Conservation (phyloP, 1,140 invertebrate genomes). For the Phymorhynchus buccinoides region DNA sequence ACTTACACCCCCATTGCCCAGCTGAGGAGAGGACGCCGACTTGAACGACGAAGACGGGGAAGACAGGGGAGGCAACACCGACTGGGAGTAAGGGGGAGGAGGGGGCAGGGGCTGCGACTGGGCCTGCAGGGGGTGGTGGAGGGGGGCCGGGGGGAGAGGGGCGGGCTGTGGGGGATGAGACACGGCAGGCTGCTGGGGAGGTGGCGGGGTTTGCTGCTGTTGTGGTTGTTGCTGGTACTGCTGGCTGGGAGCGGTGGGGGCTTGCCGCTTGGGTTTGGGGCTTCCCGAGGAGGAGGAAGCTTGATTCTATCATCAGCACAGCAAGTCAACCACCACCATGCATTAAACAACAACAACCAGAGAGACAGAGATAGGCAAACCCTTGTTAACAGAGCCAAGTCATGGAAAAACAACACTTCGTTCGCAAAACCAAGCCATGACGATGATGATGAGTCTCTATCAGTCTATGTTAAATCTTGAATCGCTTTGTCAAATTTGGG, state of each 20-base stretch:
- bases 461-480: too few species aligned
- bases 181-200: background rate
- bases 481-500: too few species aligned
- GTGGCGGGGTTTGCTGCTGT: conserved; percentile 18
- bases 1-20: conserved; percentile 4
- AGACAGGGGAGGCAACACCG: background rate
- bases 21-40: conserved; percentile 2
- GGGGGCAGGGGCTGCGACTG: background rate
- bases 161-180: background rate
- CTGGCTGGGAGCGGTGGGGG: conserved; percentile 1
- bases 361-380: conserved; percentile 23
- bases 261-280: conserved; percentile 14
- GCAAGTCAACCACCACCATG: too few species aligned
- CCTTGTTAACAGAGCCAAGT: background rate
- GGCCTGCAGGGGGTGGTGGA: background rate
- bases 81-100: background rate
- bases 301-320: conserved; percentile 25
- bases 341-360: too few species aligned
- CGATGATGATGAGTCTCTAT: too few species aligned
- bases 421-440: too few species aligned
- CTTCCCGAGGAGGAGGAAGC: background rate
- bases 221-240: conserved; percentile 20
- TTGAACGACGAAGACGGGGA: background rate
- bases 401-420: too few species aligned
- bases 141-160: background rate